Percentiles rank a stretch among this genome's conserved stretches.
phyloP scores from a whole-genome alignment of 92 coral and sea anemone genomes.

The Epizoanthus stellaris region DNA sequence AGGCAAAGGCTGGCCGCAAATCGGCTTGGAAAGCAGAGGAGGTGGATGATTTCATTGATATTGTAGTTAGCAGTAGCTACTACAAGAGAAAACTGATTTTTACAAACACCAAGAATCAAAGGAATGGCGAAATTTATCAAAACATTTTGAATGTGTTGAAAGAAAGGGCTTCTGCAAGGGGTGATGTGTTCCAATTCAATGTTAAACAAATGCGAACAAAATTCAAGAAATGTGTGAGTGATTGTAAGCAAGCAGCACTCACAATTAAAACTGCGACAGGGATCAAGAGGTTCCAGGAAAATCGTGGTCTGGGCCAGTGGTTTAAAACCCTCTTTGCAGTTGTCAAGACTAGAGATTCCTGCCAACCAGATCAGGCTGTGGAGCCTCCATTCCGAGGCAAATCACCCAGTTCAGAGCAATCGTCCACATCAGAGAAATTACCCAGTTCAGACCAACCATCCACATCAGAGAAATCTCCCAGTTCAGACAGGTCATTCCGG shows the following conservation, averaged over 20 bases:
- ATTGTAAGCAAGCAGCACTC: conserved; percentile 55
- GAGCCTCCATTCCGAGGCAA: conserved; percentile 37
- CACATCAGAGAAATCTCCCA: not conserved
- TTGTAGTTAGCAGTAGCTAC: conserved; percentile 48
- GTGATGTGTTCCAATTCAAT: conserved; percentile 26
- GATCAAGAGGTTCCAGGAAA: conserved; percentile 49
- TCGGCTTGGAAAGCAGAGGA: conserved; percentile 38
- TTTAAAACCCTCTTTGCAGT: conserved; percentile 34
- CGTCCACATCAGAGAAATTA: not conserved
- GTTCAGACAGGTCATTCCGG: conserved; percentile 13
- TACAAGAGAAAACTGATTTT: conserved; percentile 57
- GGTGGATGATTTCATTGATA: conserved; percentile 50
- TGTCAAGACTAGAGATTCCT: conserved; percentile 46
- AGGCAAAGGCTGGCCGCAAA: conserved; percentile 41
- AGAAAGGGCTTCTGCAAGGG: conserved; percentile 39
- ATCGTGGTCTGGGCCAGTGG: conserved; percentile 41
- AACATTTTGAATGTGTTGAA: conserved; percentile 32
- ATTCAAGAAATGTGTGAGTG: conserved; percentile 56
- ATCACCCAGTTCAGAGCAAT: not conserved
- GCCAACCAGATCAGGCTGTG: conserved; percentile 50
- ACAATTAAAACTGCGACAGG: conserved; percentile 53
- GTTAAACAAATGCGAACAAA: conserved; percentile 51
- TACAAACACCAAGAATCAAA: conserved; percentile 59
- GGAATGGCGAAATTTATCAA: conserved; percentile 49
- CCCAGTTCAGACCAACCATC: conserved; percentile 5